Evolutionary conservation across 1,140 invertebrate species (phyloP).

Genomic region (Melitaea cinxia): DNA sequence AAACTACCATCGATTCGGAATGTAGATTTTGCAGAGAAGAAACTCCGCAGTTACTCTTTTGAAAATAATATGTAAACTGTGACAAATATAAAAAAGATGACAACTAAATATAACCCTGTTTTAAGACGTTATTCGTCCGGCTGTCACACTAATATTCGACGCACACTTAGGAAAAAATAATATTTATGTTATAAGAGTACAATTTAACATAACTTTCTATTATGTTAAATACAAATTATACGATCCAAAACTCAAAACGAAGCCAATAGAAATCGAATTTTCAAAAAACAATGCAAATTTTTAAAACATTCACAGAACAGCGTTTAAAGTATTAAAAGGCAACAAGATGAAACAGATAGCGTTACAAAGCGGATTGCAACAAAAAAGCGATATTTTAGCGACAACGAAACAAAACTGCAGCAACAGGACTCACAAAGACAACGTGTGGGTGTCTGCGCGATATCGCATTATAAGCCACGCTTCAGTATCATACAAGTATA

Average conservation of each 20-base stretch:
- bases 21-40: too few species aligned
- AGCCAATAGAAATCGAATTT: neutral
- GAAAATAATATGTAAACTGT: too few species aligned
- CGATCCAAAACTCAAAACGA: neutral
- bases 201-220: too few species aligned
- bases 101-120: too few species aligned
- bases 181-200: too few species aligned
- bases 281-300: neutral
- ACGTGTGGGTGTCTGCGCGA: constrained; percentile 35
- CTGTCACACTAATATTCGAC: too few species aligned
- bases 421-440: constrained; percentile 26
- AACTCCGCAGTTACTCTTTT: too few species aligned
- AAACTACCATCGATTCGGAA: too few species aligned
- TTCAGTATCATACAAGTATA: neutral
- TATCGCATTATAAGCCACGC: constrained; percentile 29
- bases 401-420: constrained; percentile 13
- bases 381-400: constrained; percentile 32
- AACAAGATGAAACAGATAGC: constrained; percentile 24
- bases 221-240: too few species aligned
- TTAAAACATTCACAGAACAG: neutral
- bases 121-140: too few species aligned
- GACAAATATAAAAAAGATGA: too few species aligned
- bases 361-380: constrained; percentile 22
- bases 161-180: too few species aligned
- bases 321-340: constrained; percentile 12